Evolutionary conservation across 2,113 vertebrate species (phyloP).

Genomic region (Tyrannus savana): DNA sequence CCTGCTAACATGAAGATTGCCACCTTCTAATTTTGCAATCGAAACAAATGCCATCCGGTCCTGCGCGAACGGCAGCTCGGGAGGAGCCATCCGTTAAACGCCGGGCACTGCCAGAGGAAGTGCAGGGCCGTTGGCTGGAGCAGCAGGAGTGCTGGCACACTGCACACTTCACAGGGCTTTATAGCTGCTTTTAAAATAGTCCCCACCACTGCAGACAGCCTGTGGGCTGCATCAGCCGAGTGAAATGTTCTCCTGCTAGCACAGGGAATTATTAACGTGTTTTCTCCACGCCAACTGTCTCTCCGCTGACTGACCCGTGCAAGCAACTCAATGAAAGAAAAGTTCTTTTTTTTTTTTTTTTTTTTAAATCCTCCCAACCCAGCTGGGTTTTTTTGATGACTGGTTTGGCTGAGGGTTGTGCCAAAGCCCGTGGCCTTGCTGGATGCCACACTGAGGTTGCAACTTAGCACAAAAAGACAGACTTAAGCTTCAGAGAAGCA

Average conservation of each 20-base stretch:
- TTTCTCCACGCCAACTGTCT: neutral
- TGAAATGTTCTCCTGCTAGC: neutral
- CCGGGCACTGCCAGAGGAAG: neutral
- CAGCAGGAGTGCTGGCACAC: constrained; percentile 38
- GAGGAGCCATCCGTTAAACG: neutral
- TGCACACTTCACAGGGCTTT: neutral
- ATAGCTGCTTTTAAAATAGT: constrained; percentile 14
- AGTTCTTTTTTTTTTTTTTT: too few relatives aligned
- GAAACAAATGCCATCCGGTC: neutral
- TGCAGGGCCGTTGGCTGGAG: constrained; percentile 22
- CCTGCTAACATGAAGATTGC: neutral
- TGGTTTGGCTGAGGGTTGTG: neutral
- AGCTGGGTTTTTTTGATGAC: neutral
- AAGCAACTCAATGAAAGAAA: neutral
- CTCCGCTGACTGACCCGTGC: neutral
- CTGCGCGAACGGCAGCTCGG: neutral
- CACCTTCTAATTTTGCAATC: neutral
- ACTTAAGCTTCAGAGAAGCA: neutral
- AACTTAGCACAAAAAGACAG: neutral
- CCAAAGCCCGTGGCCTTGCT: neutral
- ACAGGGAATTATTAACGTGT: neutral
- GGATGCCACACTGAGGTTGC: neutral
- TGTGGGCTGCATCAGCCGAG: neutral
- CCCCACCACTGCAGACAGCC: constrained; percentile 17
- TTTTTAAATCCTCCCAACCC: neutral